Percentiles rank a stretch among this genome's conserved stretches.
Conservation (phyloP, 2,888 invertebrate genomes). For the Lithodes maja region DNA sequence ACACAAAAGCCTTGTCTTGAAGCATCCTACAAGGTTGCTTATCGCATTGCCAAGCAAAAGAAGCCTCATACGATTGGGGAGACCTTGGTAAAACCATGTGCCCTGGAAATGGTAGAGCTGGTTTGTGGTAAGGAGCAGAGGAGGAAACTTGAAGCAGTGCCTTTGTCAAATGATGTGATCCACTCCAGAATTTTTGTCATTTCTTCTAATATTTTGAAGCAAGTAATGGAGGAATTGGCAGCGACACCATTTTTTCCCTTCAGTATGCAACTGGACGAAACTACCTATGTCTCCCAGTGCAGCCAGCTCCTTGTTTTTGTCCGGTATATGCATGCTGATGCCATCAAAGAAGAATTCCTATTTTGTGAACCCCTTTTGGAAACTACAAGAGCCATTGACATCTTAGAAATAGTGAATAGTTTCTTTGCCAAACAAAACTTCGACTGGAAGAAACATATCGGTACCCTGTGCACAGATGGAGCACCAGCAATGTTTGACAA, state of each 20-base stretch:
- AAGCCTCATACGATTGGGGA: no score
- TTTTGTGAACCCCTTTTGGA: constrained; percentile 26
- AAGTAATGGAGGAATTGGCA: no score
- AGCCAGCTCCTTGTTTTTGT: constrained; percentile 9
- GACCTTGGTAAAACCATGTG: no score
- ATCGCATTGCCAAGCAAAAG: no score
- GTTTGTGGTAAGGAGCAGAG: neutral
- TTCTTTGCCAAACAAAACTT: constrained; percentile 20
- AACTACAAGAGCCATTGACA: constrained; percentile 30
- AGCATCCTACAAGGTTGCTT: no score
- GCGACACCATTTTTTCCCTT: no score
- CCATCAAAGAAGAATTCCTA: constrained; percentile 35
- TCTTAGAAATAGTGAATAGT: constrained; percentile 22
- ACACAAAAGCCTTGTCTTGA: no score
- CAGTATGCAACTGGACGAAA: neutral
- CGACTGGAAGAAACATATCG: constrained; percentile 26
- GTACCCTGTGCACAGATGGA: constrained; percentile 18
- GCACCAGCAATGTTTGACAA: constrained; percentile 24
- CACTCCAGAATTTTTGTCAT: no score
- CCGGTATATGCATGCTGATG: constrained; percentile 17
- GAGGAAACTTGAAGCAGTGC: no score
- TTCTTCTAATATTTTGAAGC: no score
- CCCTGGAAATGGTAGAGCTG: neutral
- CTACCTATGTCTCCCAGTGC: constrained; percentile 5
- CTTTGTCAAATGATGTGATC: no score